A percentile compares a stretch with the other conserved stretches of the same genome.
Evolutionary conservation across 2,888 invertebrate species (phyloP).

Genomic region (Neoitamus cyanurus): DNA sequence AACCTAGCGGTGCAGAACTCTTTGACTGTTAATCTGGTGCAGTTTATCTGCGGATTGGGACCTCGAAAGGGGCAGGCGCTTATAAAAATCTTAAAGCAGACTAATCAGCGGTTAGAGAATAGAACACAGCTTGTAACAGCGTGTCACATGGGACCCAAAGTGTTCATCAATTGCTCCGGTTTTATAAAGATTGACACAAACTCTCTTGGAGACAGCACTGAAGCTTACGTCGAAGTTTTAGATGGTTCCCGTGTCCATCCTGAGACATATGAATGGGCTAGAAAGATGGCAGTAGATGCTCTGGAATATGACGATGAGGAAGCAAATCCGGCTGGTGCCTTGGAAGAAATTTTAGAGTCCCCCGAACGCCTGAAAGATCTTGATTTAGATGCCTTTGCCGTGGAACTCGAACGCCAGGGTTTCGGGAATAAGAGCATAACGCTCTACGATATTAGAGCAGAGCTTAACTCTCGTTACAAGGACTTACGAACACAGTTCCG

Average conservation of each 20-base stretch:
- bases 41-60: constrained; percentile 97
- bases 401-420: constrained; percentile 92
- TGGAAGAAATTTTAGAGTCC: constrained; percentile 96
- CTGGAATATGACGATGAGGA: constrained; percentile 98
- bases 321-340: constrained; percentile 94
- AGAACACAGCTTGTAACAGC: constrained; percentile 94
- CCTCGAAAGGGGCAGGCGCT: constrained; percentile 92
- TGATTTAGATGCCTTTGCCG: constrained; percentile 98
- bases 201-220: constrained; percentile 92
- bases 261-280: constrained; percentile 99
- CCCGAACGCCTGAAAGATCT: constrained; percentile 95
- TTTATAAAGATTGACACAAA: constrained; percentile 99
- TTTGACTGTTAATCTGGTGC: constrained; percentile 88
- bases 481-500: constrained; percentile 84
- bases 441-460: constrained; percentile 95
- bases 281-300: constrained; percentile 99
- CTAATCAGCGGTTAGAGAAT: constrained; percentile 92
- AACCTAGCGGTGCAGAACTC: constrained; percentile 92
- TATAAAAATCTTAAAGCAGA: constrained; percentile 87
- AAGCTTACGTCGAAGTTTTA: constrained; percentile 93
- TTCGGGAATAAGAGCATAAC: constrained; percentile 93
- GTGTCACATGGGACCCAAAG: constrained; percentile 97
- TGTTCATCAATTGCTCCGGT: constrained; percentile 98
- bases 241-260: constrained; percentile 99
- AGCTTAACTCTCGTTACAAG: constrained; percentile 93